Conservation (phyloP, 2,113 vertebrate species). For the Takifugu bimaculatus region DNA sequence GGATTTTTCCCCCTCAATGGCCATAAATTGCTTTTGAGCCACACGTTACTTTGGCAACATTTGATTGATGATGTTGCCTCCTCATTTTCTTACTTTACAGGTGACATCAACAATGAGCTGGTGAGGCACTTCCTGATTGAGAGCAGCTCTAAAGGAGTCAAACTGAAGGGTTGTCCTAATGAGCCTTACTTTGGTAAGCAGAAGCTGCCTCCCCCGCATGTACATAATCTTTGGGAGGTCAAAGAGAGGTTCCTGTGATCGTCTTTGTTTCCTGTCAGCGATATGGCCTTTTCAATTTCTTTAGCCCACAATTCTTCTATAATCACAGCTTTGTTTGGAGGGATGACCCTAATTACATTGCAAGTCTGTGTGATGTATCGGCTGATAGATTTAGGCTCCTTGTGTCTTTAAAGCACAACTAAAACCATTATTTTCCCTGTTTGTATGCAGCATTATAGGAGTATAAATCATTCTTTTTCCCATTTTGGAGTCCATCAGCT, state of each 20-base stretch:
- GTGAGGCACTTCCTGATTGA: constrained; percentile 98
- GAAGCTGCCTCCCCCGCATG: background rate
- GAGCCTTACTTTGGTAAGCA: constrained; percentile 94
- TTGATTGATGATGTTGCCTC: background rate
- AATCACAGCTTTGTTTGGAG: constrained; percentile 41
- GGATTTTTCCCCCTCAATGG: no score
- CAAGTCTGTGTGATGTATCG: constrained; percentile 9
- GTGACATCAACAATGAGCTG: constrained; percentile 88
- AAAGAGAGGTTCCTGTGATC: background rate
- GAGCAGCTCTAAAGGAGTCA: constrained; percentile 93
- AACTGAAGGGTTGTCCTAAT: constrained; percentile 96
- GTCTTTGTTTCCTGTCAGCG: constrained; percentile 9
- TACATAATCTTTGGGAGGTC: background rate
- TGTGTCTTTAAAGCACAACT: no score
- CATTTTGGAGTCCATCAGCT: no score
- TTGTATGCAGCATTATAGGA: no score
- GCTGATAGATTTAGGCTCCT: no score
- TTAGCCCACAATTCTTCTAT: constrained; percentile 26
- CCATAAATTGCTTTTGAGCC: no score
- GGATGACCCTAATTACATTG: constrained; percentile 46
- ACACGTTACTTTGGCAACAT: no score
- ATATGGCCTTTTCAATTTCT: constrained; percentile 9
- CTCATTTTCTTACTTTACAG: constrained; percentile 48
- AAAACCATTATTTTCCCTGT: no score
- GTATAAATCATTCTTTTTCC: no score